Evolutionary conservation across 2,888 invertebrate species (phyloP).

Genomic region (Pollenia labialis): DNA sequence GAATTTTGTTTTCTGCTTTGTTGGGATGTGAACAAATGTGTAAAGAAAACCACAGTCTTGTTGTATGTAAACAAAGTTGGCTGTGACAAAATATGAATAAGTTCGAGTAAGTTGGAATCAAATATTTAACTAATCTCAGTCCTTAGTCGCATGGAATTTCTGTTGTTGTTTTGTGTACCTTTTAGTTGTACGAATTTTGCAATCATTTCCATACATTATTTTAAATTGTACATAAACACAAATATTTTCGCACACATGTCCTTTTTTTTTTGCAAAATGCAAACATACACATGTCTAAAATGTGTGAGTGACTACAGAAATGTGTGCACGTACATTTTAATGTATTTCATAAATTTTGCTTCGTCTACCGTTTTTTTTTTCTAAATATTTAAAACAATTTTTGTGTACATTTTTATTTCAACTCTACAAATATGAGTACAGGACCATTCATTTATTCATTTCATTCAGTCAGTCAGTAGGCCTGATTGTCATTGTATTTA

Average conservation of each 20-base stretch:
- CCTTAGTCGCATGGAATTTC: neutral
- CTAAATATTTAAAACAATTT: conserved; percentile 42
- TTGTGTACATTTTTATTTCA: conserved; percentile 29
- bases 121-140: neutral
- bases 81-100: too few relatives aligned
- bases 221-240: conserved; percentile 14
- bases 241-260: conserved; percentile 16
- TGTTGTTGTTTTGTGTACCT: neutral
- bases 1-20: too few relatives aligned
- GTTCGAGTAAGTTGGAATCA: too few relatives aligned
- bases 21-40: too few relatives aligned
- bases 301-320: conserved; percentile 8
- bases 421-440: conserved; percentile 12
- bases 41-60: too few relatives aligned
- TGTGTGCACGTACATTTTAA: conserved; percentile 15
- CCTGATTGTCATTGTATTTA: conserved; percentile 7
- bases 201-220: conserved; percentile 44
- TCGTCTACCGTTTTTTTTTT: neutral
- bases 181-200: conserved; percentile 15
- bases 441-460: neutral
- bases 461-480: neutral
- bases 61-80: too few relatives aligned
- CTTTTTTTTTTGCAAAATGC: neutral
- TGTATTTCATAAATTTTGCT: conserved; percentile 11
- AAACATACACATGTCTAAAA: conserved; percentile 4